Conservation (phyloP, 2,888 invertebrate genomes). For the Pocota personata region DNA sequence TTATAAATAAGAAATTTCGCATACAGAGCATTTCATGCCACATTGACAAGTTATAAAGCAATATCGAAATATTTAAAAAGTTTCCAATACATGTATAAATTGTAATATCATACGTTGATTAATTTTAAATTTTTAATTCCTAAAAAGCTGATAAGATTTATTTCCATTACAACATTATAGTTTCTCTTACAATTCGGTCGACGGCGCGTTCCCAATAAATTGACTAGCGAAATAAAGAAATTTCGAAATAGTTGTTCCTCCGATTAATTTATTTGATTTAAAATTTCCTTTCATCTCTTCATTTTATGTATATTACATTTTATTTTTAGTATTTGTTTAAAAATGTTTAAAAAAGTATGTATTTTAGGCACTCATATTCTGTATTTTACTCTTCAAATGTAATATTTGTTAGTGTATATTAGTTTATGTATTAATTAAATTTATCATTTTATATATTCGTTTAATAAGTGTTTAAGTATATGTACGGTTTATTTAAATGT, state of each 20-base stretch:
- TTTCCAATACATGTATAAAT: slow-evolving; percentile 38
- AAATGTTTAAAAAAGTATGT: slow-evolving; percentile 57
- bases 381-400: slow-evolving; percentile 54
- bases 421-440: slow-evolving; percentile 27
- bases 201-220: slow-evolving; percentile 56
- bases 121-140: slow-evolving; percentile 28
- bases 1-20: slow-evolving; percentile 65
- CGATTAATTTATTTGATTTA: slow-evolving; percentile 1
- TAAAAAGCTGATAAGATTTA: slow-evolving; percentile 54
- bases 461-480: slow-evolving; percentile 39
- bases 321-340: slow-evolving; percentile 28
- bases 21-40: slow-evolving; percentile 71
- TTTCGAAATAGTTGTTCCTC: slow-evolving; percentile 39
- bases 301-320: slow-evolving; percentile 16
- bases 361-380: slow-evolving; percentile 73
- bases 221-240: slow-evolving; percentile 67
- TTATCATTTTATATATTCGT: slow-evolving; percentile 9
- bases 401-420: slow-evolving; percentile 32
- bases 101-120: slow-evolving; percentile 36
- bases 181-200: slow-evolving; percentile 24
- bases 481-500: slow-evolving; percentile 5
- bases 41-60: slow-evolving; percentile 65
- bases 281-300: slow-evolving; percentile 11
- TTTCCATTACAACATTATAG: slow-evolving; percentile 30
- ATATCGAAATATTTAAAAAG: slow-evolving; percentile 55